A percentile compares a stretch with the other conserved stretches of the same genome.
Conservation (phyloP, 2,888 invertebrate genomes). For the Schizaphis graminum region DNA sequence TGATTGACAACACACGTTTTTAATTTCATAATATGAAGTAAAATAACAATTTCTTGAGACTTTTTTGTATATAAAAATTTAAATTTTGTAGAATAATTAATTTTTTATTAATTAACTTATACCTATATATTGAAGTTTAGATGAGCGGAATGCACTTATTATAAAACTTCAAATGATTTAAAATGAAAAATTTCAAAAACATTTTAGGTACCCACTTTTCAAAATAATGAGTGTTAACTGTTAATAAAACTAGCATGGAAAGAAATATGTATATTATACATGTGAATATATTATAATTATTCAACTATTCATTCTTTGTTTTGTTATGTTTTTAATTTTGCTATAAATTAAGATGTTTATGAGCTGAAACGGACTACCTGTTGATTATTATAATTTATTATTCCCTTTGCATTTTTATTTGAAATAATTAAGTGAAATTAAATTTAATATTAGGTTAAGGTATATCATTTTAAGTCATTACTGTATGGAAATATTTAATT, state of each 20-base stretch:
- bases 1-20: background rate
- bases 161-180: background rate
- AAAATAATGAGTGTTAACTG: background rate
- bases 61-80: background rate
- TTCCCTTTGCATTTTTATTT: background rate
- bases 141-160: background rate
- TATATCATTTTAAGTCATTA: background rate
- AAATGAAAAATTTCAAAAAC: background rate
- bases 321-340: conserved; percentile 21
- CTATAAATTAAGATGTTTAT: conserved; percentile 6
- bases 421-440: conserved; percentile 23
- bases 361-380: background rate
- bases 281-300: background rate
- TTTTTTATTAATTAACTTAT: background rate
- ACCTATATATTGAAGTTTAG: background rate
- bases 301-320: background rate
- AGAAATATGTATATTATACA: background rate
- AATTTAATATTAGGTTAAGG: background rate
- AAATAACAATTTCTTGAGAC: background rate
- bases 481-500: conserved; percentile 35
- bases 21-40: background rate
- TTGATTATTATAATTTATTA: conserved; percentile 32
- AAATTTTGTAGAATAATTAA: background rate
- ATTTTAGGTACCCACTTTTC: background rate
- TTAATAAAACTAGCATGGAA: background rate